phyloP scores from a whole-genome alignment of 2,888 invertebrate genomes.

The Scaptomyza polygonia region DNA sequence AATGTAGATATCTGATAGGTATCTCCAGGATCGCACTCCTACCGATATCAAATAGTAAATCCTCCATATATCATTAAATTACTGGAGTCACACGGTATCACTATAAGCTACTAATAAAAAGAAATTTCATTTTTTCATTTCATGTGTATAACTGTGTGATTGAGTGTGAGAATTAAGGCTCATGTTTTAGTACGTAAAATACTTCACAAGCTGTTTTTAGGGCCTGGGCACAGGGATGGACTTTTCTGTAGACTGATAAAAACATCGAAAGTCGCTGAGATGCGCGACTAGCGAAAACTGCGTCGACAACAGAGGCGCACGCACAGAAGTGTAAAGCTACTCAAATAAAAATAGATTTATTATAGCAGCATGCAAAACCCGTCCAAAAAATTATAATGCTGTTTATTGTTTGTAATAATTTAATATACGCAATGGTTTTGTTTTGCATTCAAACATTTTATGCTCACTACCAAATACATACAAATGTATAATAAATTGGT shows the following conservation, averaged over 20 bases:
- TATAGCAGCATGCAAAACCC: neutral
- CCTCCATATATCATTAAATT: neutral
- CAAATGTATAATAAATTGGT: slow-evolving; percentile 1
- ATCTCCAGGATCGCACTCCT: neutral
- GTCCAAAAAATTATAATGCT: neutral
- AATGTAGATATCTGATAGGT: neutral
- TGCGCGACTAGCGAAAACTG: neutral
- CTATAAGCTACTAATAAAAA: neutral
- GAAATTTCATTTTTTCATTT: neutral
- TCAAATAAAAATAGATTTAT: neutral
- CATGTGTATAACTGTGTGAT: neutral
- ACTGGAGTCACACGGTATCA: neutral
- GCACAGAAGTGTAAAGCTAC: neutral
- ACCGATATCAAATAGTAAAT: neutral
- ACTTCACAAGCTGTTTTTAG: neutral
- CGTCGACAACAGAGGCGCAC: neutral
- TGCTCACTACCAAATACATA: slow-evolving; percentile 2
- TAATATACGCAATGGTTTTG: neutral
- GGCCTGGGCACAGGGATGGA: slow-evolving; percentile 1
- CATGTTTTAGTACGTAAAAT: neutral
- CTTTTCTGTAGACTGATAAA: slow-evolving; percentile 2
- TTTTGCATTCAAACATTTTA: slow-evolving; percentile 3
- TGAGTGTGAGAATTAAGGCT: neutral
- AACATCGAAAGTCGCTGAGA: neutral
- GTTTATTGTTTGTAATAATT: neutral